Conservation (phyloP, 2,797 vertebrate genomes). For the Rhynchotus rufescens region DNA sequence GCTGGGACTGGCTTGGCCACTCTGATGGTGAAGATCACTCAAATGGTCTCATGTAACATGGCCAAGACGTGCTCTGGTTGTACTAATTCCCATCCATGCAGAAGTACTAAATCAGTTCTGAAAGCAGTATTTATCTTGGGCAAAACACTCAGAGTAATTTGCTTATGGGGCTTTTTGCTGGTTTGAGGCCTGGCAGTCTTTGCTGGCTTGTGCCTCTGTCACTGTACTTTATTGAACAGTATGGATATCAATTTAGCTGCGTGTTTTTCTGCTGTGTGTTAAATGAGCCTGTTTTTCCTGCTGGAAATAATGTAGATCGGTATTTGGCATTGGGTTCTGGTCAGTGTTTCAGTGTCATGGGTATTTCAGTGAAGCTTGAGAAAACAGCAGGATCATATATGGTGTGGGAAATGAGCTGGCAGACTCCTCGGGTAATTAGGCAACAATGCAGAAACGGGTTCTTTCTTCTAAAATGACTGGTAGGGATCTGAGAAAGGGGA, state of each 20-base stretch:
- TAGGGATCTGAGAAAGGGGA: background rate
- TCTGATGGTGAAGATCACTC: too few relatives aligned
- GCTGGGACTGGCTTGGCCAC: background rate
- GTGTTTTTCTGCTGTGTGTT: background rate
- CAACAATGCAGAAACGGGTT: background rate
- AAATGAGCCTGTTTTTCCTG: background rate
- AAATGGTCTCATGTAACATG: background rate
- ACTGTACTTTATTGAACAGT: background rate
- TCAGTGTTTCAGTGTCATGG: background rate
- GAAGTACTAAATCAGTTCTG: background rate
- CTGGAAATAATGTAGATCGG: background rate
- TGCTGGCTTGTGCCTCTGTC: background rate
- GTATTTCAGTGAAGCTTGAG: background rate
- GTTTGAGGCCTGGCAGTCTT: background rate
- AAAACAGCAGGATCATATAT: background rate
- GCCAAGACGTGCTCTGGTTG: fast-evolving
- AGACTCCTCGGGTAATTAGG: background rate
- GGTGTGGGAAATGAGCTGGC: conserved; percentile 5
- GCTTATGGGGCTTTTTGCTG: background rate
- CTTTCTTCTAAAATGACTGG: background rate
- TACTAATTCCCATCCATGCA: background rate
- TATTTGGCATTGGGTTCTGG: background rate
- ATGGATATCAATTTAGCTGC: background rate
- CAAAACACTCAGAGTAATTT: background rate
- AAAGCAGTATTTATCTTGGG: background rate